Conservation (phyloP, 2,888 invertebrate species). For the Leptinotarsa peninsularis region DNA sequence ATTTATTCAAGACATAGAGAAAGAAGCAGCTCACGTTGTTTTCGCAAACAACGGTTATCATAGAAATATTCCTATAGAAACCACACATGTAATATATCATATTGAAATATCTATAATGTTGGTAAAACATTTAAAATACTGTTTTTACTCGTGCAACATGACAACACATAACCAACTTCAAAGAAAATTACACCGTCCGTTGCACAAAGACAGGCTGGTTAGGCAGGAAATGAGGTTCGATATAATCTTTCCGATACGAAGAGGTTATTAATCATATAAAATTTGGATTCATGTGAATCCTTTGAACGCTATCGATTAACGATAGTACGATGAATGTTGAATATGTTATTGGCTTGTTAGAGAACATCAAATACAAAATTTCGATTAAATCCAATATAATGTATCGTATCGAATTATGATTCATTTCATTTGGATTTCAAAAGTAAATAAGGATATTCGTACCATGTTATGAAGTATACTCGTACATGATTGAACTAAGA, state of each 20-base stretch:
- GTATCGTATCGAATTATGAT: not conserved
- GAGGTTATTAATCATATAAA: conserved; percentile 43
- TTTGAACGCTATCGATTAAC: conserved; percentile 9
- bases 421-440: not conserved
- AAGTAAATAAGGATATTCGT: too few species aligned
- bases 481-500: too few species aligned
- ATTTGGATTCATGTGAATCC: conserved; percentile 29
- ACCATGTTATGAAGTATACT: too few species aligned
- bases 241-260: conserved; percentile 32
- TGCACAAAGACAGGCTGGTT: conserved; percentile 43
- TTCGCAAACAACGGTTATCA: too few species aligned
- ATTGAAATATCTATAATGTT: conserved; percentile 4
- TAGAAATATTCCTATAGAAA: too few species aligned
- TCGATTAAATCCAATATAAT: not conserved
- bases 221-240: conserved; percentile 44
- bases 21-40: too few species aligned
- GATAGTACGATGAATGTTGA: conserved; percentile 2
- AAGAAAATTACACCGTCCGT: conserved; percentile 38
- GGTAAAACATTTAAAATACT: conserved; percentile 15
- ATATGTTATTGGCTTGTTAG: conserved; percentile 8
- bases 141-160: conserved; percentile 36
- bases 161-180: conserved; percentile 38
- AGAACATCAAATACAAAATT: not conserved
- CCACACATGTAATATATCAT: not conserved
- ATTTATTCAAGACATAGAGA: too few species aligned